Percentiles rank a stretch among this genome's conserved stretches.
These are phyloP conservation scores for Tinamus major DNA, from an alignment of 2,797 vertebrate genomes.

Conservation along the genomic window DNA sequence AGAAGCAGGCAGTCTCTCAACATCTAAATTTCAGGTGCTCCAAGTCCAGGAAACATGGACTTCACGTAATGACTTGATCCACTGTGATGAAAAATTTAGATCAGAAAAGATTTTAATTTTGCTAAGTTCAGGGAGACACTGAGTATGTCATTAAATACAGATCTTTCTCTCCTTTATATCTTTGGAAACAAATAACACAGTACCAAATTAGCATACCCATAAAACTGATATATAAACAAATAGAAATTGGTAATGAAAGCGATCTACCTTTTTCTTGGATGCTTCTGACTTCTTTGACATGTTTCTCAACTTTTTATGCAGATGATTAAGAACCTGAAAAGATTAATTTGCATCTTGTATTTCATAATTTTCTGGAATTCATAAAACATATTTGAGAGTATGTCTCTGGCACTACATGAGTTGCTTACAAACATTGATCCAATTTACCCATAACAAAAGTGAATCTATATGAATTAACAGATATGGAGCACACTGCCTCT, in stretches of 20 bases:
- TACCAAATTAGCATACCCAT: not conserved
- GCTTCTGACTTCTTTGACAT: slow-evolving; percentile 98
- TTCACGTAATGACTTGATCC: not conserved
- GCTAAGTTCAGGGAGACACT: not conserved
- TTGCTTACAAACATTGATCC: not conserved
- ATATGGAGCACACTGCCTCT: not conserved
- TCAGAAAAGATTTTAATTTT: not conserved
- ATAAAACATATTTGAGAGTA: not conserved
- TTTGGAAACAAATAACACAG: not conserved
- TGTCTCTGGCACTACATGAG: not conserved
- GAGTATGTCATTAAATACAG: not conserved
- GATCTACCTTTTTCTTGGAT: slow-evolving; percentile 96
- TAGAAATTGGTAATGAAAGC: not conserved
- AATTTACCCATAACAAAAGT: not conserved
- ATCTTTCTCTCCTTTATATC: not conserved
- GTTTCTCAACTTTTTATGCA: slow-evolving; percentile 96
- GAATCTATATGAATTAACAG: not conserved
- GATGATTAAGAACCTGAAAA: slow-evolving; percentile 94
- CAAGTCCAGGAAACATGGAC: not conserved
- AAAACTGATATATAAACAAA: not conserved
- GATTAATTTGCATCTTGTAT: slow-evolving; percentile 18
- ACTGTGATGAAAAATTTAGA: not conserved
- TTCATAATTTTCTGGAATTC: not conserved
- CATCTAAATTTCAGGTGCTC: not conserved
- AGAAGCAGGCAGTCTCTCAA: not conserved